These are phyloP conservation scores for Halichondria panicea DNA, from an alignment of 37 sponge, comb jelly and placozoan species.

Conservation along the genomic window DNA sequence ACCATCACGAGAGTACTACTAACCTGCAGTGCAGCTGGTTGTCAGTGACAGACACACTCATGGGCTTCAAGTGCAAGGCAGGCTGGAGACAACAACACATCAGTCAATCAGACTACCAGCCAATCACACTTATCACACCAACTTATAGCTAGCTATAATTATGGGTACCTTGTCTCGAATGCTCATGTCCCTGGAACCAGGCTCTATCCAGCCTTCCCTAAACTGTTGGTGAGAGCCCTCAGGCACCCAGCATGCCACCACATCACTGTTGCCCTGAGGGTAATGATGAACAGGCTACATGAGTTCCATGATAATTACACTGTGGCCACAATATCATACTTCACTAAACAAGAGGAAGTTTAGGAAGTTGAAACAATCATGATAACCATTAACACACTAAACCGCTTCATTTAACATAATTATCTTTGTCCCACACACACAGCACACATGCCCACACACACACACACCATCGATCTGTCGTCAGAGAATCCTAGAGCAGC, in stretches of 20 bases:
- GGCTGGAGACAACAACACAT: too few relatives aligned
- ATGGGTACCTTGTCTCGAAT: too few relatives aligned
- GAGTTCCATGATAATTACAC: too few relatives aligned
- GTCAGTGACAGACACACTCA: too few relatives aligned
- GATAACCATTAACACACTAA: background rate
- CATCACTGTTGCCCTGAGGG: constrained; percentile 15
- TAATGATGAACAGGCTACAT: background rate
- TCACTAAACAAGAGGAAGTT: background rate
- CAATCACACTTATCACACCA: too few relatives aligned
- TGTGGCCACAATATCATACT: too few relatives aligned
- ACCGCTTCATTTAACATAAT: background rate
- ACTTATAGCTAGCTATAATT: too few relatives aligned
- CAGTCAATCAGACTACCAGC: too few relatives aligned
- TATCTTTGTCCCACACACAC: background rate
- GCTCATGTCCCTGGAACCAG: too few relatives aligned
- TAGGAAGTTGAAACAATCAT: background rate
- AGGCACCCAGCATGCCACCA: constrained; percentile 5
- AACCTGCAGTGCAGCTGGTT: constrained; percentile 9
- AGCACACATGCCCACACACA: constrained; percentile 6
- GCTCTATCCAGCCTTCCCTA: too few relatives aligned
- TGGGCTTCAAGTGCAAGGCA: too few relatives aligned
- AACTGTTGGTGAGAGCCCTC: background rate
- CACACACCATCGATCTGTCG: constrained; percentile 21
- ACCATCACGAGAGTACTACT: background rate
- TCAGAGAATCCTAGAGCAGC: constrained; percentile 45